Conservation (phyloP, 2,888 invertebrate genomes). For the Nymphalis urticae region DNA sequence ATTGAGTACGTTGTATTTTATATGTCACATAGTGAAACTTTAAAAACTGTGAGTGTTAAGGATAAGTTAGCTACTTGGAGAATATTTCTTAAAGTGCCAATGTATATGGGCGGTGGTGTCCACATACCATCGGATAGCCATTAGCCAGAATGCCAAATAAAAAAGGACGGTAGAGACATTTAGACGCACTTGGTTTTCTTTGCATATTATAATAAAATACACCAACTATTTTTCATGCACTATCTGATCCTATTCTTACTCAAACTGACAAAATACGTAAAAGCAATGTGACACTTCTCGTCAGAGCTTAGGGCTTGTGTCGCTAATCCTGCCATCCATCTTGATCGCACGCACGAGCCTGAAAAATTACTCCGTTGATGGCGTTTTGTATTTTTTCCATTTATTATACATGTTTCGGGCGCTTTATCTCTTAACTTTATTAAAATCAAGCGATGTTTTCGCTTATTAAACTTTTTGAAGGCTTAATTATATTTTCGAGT, state of each 20-base stretch:
- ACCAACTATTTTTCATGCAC: constrained; percentile 1
- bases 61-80: too few relatives aligned
- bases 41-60: too few relatives aligned
- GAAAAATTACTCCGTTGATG: constrained; percentile 41
- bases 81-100: too few relatives aligned
- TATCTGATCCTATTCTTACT: constrained; percentile 14
- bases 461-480: not conserved
- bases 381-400: constrained; percentile 30
- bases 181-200: too few relatives aligned
- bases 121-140: too few relatives aligned
- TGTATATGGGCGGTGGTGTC: too few relatives aligned
- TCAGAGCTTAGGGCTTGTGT: constrained; percentile 36
- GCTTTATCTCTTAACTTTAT: constrained; percentile 1
- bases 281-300: constrained; percentile 23
- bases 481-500: not conserved
- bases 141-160: too few relatives aligned
- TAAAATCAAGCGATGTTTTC: not conserved
- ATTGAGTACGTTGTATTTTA: too few relatives aligned
- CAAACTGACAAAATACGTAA: constrained; percentile 11
- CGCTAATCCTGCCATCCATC: constrained; percentile 44
- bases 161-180: too few relatives aligned
- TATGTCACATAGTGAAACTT: too few relatives aligned
- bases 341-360: constrained; percentile 43
- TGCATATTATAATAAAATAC: not conserved
- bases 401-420: constrained; percentile 1